Evolutionary conservation across 2,113 vertebrate genomes (phyloP).

Genomic region (Anarrhichthys ocellatus): DNA sequence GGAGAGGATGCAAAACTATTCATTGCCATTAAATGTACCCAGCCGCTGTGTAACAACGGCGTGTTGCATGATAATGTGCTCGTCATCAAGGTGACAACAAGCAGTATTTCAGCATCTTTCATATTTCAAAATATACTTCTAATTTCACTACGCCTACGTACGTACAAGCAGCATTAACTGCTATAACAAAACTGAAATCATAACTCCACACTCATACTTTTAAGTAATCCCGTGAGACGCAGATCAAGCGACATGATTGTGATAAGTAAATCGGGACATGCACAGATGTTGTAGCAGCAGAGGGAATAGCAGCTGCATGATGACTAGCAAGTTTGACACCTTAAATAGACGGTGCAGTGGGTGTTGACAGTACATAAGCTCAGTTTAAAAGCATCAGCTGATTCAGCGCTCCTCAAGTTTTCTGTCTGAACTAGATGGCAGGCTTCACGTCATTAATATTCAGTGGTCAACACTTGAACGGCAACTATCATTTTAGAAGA

Average conservation of each 20-base stretch:
- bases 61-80: not conserved
- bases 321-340: slow-evolving; percentile 10
- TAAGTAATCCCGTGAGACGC: not conserved
- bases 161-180: not conserved
- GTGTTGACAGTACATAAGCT: slow-evolving; percentile 9
- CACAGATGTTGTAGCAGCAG: not conserved
- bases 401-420: slow-evolving; percentile 12
- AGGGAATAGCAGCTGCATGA: not conserved
- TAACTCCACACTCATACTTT: too few species aligned
- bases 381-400: slow-evolving; percentile 19
- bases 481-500: slow-evolving; percentile 16
- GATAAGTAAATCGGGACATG: not conserved
- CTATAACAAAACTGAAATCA: not conserved
- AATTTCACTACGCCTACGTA: not conserved
- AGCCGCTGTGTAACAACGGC: not conserved
- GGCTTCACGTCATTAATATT: slow-evolving; percentile 39
- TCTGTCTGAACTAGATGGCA: slow-evolving; percentile 27
- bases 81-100: slow-evolving; percentile 25
- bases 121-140: not conserved
- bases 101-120: slow-evolving; percentile 18
- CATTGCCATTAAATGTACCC: not conserved
- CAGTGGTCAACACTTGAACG: slow-evolving; percentile 22
- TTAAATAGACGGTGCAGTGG: not conserved
- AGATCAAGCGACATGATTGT: not conserved
- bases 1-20: not conserved